phyloP scores from a whole-genome alignment of 2,113 vertebrate species.

The Malurus melanocephalus region DNA sequence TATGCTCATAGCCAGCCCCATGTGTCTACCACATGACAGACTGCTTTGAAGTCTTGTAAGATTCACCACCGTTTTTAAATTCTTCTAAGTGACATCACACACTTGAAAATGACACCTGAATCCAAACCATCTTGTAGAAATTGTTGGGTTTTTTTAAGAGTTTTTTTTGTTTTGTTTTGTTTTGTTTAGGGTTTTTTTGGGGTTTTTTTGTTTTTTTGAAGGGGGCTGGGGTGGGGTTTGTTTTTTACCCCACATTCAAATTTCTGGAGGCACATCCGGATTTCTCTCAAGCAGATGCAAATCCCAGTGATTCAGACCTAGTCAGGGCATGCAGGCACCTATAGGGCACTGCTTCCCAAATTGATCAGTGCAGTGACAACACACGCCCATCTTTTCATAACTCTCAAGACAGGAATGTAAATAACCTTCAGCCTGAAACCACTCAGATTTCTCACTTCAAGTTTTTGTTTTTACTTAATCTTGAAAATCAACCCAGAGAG shows the following conservation, averaged over 20 bases:
- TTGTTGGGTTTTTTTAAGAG: too few species aligned
- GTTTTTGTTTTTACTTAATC: neutral
- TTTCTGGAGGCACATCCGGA: neutral
- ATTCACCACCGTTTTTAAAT: neutral
- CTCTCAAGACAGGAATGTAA: neutral
- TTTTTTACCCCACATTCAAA: neutral
- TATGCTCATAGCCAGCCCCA: neutral
- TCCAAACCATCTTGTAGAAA: neutral
- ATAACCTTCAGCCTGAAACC: neutral
- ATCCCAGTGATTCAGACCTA: neutral
- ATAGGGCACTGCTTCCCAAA: neutral
- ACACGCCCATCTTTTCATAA: neutral
- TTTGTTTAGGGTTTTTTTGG: too few species aligned
- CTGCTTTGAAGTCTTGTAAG: neutral
- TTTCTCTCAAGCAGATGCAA: neutral
- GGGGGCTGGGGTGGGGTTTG: too few species aligned
- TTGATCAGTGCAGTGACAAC: neutral
- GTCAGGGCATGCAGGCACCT: neutral
- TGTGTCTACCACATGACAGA: rapidly evolving
- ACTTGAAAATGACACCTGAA: neutral
- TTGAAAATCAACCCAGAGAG: neutral
- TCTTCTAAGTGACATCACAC: neutral
- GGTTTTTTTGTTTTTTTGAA: neutral
- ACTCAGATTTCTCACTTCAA: neutral
- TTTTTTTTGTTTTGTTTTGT: neutral